Evolutionary conservation across 2,888 invertebrate species (phyloP), one percentile per base, ranked within the genome.

Genomic region (Xylocampa areola): DNA sequence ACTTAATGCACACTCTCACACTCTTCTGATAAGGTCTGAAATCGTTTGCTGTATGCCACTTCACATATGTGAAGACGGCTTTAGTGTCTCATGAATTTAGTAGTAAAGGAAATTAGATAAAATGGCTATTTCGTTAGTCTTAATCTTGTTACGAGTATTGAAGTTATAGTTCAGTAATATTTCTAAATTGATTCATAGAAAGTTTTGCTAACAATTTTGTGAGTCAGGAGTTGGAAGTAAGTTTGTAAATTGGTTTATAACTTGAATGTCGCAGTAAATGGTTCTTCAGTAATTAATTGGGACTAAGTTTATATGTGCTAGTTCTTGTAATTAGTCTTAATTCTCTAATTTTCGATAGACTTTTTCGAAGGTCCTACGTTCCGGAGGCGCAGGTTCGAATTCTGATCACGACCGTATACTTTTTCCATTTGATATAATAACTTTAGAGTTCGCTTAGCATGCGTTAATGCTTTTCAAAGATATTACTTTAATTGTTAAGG

Each of bases 61-160:
- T 37, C 41, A 63, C 67, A 61, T 61, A 70, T 37, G 71, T 70
- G 68, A 58, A 67, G 60, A 73, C 53, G 59, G 57, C 39, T 76
- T 77, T 71, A 77, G 40, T 72, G 41, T 61, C 57, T 63, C 70
- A 63, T 63, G 74, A 78, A 76, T 77, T 64, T 47, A 58, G 68
- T 63, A 66, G 59, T 54, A 65, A 63, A 69, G 54, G 35, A 68
- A 72, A 74, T 78, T 69, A 78, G 66, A 76, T 66, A 60, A 68
- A 62, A 60, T 60, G 45, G 60, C 51, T 35, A 63, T 76, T 73
- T 68, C 44, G 58, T 65, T 71, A 49, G 44, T 60, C 25, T 41
- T 73, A 76, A 76, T 60, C 32, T 29, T 30, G 43, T 66, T 68
- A 68, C 40, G 16, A 44, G 68, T 48, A 74, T 57, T 49, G 57